phyloP scores from a whole-genome alignment of 2,888 invertebrate species.

The Orthosia incerta region DNA sequence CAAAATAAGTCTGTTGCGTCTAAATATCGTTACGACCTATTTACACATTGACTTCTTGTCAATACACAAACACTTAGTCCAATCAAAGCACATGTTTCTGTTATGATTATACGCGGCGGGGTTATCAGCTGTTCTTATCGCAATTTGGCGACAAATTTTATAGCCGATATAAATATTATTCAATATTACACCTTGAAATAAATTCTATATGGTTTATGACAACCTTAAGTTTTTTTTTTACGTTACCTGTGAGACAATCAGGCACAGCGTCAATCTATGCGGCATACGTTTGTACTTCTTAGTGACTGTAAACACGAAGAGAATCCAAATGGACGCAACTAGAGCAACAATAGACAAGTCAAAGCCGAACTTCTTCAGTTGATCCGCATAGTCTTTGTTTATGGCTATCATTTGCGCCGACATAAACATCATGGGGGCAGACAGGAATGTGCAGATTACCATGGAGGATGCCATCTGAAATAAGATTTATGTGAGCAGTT shows the following conservation, averaged over 20 bases:
- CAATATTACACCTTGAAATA: background rate
- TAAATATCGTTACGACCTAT: conserved; percentile 10
- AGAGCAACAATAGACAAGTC: conserved; percentile 96
- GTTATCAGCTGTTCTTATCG: background rate
- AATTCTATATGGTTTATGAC: background rate
- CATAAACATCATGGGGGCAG: conserved; percentile 98
- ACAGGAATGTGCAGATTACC: conserved; percentile 98
- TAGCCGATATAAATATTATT: no score
- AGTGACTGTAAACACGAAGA: conserved; percentile 93
- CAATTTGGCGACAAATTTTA: background rate
- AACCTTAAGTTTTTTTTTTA: background rate
- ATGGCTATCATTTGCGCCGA: conserved; percentile 98
- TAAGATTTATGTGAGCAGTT: background rate
- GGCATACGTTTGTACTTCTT: conserved; percentile 95
- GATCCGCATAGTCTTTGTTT: conserved; percentile 94
- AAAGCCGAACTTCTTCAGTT: conserved; percentile 95
- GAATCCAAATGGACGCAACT: conserved; percentile 95
- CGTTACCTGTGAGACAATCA: conserved; percentile 95
- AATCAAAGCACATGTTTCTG: conserved; percentile 1
- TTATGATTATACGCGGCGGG: background rate
- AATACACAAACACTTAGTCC: background rate
- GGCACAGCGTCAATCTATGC: conserved; percentile 95
- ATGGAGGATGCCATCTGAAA: conserved; percentile 97
- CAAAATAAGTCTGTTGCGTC: background rate
- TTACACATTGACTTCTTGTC: background rate